Base-by-base conservation (phyloP, 2,888 invertebrate genomes). In the Sacculina carcini region DNA sequence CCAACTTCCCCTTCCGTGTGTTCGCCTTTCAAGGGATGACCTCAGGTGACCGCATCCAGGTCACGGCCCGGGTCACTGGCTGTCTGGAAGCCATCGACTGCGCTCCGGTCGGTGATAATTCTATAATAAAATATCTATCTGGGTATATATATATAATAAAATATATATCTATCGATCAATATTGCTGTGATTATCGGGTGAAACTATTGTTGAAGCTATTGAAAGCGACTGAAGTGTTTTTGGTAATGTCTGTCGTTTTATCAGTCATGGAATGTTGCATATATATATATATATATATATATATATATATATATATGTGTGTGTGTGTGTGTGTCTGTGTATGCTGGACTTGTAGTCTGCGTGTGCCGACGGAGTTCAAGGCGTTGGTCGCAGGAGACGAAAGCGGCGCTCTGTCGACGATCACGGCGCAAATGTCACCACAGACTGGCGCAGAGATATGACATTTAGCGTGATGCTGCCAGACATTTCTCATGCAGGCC, bases 21-120 rank as follows among this genome's bases (percentile, higher is more conserved):
- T 62, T 62, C 53, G 61, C 62, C 60, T 62, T 62, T 54, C 61
- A 61, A 56, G 60, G 61, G 26, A 62, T 62, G 62, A 53, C 54
- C 38, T 58, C 59, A 21, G 61, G 61, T 5, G 62, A 61, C 39
- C 52, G 57, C 3, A 55, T 62, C 10, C 54, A 60, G 42, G 56
- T 62, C 14, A 59, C 61, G 5, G 62, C 62, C 12, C 59, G 59
- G 50, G 60, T 62, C 16, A 57, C 61, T 1, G 62, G 62, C 6
- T 62, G 62, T 38, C 57, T 61, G 2, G 60, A 61, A 32, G 57
- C 58, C 7, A 52, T 55, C n/a, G 62, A 62, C 52, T 62, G 62
- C 47, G 56, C 58, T 19, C 60, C 59, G 50, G 62, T 62, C 53
- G 55, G 57, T 55, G 14, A 1, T 24, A n/a, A n/a, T n/a, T n/a